Conservation (phyloP, 2,888 invertebrate genomes). For the Andrena bicolor region DNA sequence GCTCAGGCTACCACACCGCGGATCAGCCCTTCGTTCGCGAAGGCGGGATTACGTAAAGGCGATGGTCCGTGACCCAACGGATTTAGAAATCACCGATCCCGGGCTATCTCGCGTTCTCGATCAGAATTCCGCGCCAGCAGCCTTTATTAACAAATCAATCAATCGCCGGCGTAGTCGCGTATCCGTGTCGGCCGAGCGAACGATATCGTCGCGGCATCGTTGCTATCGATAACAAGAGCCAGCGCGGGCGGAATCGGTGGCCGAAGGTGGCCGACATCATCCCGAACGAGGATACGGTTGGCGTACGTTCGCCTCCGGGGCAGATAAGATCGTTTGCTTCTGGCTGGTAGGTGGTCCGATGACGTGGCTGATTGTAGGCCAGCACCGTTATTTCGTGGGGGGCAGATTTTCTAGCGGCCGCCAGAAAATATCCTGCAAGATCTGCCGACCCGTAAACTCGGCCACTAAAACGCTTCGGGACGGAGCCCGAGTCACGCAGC, state of each 20-base stretch:
- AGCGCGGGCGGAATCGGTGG: background rate
- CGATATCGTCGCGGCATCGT: conserved; percentile 17
- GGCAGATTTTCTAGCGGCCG: conserved; percentile 54
- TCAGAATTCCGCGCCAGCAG: conserved; percentile 20
- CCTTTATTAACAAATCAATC: conserved; percentile 53
- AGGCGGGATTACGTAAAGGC: conserved; percentile 38
- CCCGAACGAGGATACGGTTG: conserved; percentile 53
- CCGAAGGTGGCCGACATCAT: conserved; percentile 1
- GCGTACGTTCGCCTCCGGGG: conserved; percentile 33
- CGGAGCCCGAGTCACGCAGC: conserved; percentile 68
- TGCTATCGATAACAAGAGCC: background rate
- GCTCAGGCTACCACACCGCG: background rate
- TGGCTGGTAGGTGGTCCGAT: conserved; percentile 65
- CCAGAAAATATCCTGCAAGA: conserved; percentile 67
- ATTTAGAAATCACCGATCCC: conserved; percentile 44
- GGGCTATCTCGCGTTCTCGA: conserved; percentile 45
- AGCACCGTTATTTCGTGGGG: conserved; percentile 58
- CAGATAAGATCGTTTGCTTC: conserved; percentile 67
- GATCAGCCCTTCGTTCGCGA: conserved; percentile 6
- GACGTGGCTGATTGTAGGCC: conserved; percentile 64
- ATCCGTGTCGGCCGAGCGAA: background rate
- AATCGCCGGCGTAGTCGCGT: conserved; percentile 11
- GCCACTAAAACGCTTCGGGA: conserved; percentile 52
- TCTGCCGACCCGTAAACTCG: conserved; percentile 53
- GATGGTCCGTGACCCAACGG: conserved; percentile 48